Evolutionary conservation across 2,888 invertebrate genomes (phyloP).

Genomic region (Ormyrus pomaceus): DNA sequence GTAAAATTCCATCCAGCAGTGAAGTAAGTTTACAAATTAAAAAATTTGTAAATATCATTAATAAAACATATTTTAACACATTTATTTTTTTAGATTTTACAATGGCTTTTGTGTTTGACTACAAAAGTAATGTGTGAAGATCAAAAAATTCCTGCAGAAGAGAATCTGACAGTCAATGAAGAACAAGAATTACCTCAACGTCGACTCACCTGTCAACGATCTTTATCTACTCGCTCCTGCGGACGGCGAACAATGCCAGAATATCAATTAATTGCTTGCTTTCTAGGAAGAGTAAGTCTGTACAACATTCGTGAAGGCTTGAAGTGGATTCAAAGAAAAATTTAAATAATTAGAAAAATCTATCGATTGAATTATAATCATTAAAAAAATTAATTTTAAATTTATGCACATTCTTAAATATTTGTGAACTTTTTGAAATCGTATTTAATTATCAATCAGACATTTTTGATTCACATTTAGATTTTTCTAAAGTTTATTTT

Average conservation of each 20-base stretch:
- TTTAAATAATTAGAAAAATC: constrained; percentile 38
- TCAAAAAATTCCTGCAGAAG: constrained; percentile 64
- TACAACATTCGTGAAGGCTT: constrained; percentile 80
- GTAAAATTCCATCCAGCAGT: constrained; percentile 79
- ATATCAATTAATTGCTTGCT: constrained; percentile 84
- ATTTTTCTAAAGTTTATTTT: constrained; percentile 63
- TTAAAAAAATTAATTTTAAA: constrained; percentile 6
- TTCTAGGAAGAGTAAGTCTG: constrained; percentile 81
- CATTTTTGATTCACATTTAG: constrained; percentile 33
- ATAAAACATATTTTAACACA: constrained; percentile 8
- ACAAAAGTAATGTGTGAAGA: constrained; percentile 86
- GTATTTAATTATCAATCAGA: not conserved
- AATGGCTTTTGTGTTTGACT: constrained; percentile 85
- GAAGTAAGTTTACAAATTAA: constrained; percentile 76
- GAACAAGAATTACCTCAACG: constrained; percentile 9
- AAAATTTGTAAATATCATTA: not conserved
- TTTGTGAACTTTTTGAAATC: constrained; percentile 22
- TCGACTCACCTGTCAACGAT: constrained; percentile 59
- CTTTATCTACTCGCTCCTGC: constrained; percentile 66
- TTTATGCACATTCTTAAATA: constrained; percentile 3
- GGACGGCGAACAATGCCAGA: constrained; percentile 83
- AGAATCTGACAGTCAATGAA: not conserved
- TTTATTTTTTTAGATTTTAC: constrained; percentile 79
- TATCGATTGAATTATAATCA: constrained; percentile 13
- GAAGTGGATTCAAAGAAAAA: constrained; percentile 79